These are phyloP conservation scores for Oceanodroma leucorhoa DNA, from an alignment of 2,797 vertebrate genomes.

Conservation along the genomic window DNA sequence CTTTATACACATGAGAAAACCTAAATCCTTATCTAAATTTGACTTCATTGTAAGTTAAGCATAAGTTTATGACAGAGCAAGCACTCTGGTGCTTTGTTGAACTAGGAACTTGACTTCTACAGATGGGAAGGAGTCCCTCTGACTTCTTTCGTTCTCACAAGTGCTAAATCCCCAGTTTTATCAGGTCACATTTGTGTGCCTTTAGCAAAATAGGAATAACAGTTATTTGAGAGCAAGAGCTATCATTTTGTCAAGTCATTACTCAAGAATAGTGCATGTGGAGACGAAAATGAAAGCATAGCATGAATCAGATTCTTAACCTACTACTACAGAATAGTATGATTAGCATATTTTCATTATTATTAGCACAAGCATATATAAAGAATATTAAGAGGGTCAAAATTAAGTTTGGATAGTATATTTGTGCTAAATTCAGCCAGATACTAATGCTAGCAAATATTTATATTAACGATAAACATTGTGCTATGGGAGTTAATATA, in stretches of 20 bases:
- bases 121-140: not conserved
- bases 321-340: not conserved
- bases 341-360: not conserved
- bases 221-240: not conserved
- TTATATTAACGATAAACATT: not conserved
- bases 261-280: not conserved
- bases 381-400: not conserved
- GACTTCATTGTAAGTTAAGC: not conserved
- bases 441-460: not conserved
- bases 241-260: not conserved
- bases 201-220: not conserved
- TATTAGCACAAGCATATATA: not conserved
- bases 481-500: not conserved
- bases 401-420: not conserved
- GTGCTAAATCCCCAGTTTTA: not conserved
- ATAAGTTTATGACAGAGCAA: not conserved
- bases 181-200: not conserved
- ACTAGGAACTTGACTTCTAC: not conserved
- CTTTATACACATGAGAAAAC: not conserved
- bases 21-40: conserved; percentile 7
- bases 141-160: not conserved
- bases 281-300: not conserved
- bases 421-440: not conserved
- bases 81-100: not conserved
- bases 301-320: not conserved